Evolutionary conservation across 2,888 invertebrate genomes (phyloP).

Genomic region (Falcaria lacertinaria): DNA sequence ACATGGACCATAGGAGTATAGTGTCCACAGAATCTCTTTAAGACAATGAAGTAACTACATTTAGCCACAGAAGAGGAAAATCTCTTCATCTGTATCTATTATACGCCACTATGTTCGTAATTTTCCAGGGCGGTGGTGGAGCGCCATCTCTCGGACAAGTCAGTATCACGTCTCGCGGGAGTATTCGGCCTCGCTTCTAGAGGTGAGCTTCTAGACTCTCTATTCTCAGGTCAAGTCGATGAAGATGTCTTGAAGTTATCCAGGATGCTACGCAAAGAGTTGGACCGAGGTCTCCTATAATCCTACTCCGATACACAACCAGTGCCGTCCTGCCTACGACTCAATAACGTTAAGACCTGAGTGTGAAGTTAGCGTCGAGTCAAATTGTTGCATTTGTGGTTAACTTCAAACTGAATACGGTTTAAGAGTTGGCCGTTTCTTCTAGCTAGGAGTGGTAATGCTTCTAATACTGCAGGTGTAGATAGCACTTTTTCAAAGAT

Average conservation of each 20-base stretch:
- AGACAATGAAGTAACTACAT: too few relatives aligned
- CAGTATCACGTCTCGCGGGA: constrained; percentile 86
- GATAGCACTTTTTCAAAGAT: too few relatives aligned
- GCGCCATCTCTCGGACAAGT: constrained; percentile 91
- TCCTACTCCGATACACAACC: constrained; percentile 19
- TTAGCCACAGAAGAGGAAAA: background rate
- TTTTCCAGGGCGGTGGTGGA: constrained; percentile 83
- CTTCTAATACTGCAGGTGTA: too few relatives aligned
- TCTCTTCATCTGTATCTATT: background rate
- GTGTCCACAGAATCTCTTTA: too few relatives aligned
- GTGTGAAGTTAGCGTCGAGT: constrained; percentile 3
- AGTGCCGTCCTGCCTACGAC: constrained; percentile 53
- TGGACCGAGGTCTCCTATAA: constrained; percentile 71
- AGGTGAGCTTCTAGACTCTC: constrained; percentile 62
- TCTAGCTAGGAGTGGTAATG: background rate
- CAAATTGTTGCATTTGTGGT: background rate
- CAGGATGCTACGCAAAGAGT: constrained; percentile 69
- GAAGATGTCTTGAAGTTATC: constrained; percentile 66
- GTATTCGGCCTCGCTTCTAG: constrained; percentile 81
- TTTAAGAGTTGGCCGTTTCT: background rate
- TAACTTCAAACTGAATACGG: background rate
- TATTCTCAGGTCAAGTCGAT: constrained; percentile 66
- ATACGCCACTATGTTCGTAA: background rate
- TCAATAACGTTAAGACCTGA: constrained; percentile 33
- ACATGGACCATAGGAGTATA: too few relatives aligned